These are phyloP conservation scores for Cebidichthys violaceus DNA, from an alignment of 2,113 vertebrate species.

Conservation along the genomic window DNA sequence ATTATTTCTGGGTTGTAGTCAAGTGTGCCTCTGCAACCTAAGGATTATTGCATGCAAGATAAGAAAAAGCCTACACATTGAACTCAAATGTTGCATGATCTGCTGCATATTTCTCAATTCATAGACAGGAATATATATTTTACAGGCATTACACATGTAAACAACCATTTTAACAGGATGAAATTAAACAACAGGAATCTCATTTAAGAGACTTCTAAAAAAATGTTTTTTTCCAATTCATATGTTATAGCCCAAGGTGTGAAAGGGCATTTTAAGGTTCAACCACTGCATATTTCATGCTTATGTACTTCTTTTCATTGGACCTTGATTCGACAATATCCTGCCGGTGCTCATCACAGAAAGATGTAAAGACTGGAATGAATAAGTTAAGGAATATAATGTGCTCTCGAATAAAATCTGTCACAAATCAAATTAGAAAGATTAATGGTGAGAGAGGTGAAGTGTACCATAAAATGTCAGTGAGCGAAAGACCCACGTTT, in stretches of 20 bases:
- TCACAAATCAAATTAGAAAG: slow-evolving; percentile 61
- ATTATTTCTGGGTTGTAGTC: not conserved
- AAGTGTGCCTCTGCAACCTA: not conserved
- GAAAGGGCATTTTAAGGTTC: slow-evolving; percentile 16
- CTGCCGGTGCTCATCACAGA: slow-evolving; percentile 22
- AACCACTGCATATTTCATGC: slow-evolving; percentile 45
- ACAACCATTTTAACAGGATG: not conserved
- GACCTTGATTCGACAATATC: slow-evolving; percentile 42
- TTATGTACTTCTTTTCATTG: slow-evolving; percentile 42
- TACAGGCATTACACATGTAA: slow-evolving; percentile 5
- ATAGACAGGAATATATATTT: not conserved
- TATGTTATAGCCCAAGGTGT: not conserved
- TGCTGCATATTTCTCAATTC: not conserved
- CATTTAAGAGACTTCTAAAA: not conserved
- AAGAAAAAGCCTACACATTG: not conserved
- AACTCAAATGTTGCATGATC: not conserved
- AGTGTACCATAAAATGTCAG: slow-evolving; percentile 67
- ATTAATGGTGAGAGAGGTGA: slow-evolving; percentile 61
- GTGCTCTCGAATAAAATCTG: slow-evolving; percentile 53
- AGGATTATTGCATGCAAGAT: not conserved
- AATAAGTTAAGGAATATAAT: slow-evolving; percentile 43
- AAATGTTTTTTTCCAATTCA: not conserved
- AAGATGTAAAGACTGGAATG: slow-evolving; percentile 51
- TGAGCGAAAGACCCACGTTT: slow-evolving; percentile 55
- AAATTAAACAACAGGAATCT: not conserved